These are phyloP conservation scores for Periphyllus acericola DNA, from an alignment of 2,888 invertebrate genomes.

Conservation along the genomic window DNA sequence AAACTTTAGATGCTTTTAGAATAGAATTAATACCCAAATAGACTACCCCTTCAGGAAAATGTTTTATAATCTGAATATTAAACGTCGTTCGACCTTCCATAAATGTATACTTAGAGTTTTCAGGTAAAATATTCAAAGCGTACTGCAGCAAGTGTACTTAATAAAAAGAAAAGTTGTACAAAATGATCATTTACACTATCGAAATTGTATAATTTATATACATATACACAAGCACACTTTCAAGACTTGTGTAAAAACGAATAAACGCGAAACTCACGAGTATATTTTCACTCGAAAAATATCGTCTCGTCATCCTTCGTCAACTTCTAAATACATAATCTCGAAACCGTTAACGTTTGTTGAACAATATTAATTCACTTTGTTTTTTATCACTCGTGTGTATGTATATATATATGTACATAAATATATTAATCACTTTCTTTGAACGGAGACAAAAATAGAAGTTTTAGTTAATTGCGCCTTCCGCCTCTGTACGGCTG, in stretches of 20 bases:
- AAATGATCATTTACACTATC: neutral
- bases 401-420: no score
- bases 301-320: neutral
- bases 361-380: constrained; percentile 19
- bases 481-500: constrained; percentile 4
- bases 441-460: constrained; percentile 31
- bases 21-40: constrained; percentile 37
- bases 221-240: neutral
- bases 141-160: neutral
- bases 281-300: neutral
- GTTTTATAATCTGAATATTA: constrained; percentile 39
- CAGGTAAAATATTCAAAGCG: neutral
- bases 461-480: constrained; percentile 51
- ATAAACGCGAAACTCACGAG: neutral
- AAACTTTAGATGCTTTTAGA: constrained; percentile 38
- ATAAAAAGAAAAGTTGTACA: neutral
- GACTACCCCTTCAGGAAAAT: constrained; percentile 28
- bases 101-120: neutral
- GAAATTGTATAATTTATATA: neutral
- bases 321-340: neutral
- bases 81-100: neutral
- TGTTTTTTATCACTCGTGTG: neutral
- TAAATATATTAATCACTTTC: neutral
- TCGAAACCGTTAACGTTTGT: neutral
- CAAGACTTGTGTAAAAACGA: neutral